Percentiles rank a stretch among this genome's conserved stretches.
Conservation (phyloP, 2,113 vertebrate genomes). For the Chitala chitala region DNA sequence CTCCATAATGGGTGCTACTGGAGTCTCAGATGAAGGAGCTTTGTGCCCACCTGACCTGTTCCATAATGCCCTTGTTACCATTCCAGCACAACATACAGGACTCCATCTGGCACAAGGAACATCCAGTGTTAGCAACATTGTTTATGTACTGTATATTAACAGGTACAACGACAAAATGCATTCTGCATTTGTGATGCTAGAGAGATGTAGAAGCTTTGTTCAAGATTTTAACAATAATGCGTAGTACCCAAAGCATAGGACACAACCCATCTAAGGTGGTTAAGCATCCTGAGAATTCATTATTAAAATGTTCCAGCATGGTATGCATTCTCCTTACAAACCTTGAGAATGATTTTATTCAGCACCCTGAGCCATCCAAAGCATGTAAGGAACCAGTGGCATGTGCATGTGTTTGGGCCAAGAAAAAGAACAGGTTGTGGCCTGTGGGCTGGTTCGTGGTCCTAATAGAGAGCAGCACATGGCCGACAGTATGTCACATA, state of each 20-base stretch:
- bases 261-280: too few species aligned
- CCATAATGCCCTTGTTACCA: background rate
- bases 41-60: constrained; percentile 6
- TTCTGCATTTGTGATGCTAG: background rate
- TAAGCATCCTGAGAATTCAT: too few species aligned
- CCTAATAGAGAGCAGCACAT: background rate
- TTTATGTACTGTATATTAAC: background rate
- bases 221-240: too few species aligned
- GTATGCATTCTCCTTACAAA: background rate
- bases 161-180: background rate
- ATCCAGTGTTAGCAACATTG: background rate
- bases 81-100: background rate
- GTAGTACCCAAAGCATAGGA: too few species aligned
- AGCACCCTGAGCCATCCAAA: background rate
- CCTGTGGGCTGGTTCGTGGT: background rate
- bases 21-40: background rate
- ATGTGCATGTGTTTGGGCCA: background rate
- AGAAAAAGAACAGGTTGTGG: background rate
- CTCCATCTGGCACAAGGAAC: background rate
- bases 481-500: background rate
- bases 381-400: background rate
- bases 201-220: background rate
- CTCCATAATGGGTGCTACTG: background rate
- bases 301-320: too few species aligned
- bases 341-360: background rate